Evolutionary conservation across 2,113 vertebrate genomes (phyloP).

Genomic region (Antechinus flavipes): DNA sequence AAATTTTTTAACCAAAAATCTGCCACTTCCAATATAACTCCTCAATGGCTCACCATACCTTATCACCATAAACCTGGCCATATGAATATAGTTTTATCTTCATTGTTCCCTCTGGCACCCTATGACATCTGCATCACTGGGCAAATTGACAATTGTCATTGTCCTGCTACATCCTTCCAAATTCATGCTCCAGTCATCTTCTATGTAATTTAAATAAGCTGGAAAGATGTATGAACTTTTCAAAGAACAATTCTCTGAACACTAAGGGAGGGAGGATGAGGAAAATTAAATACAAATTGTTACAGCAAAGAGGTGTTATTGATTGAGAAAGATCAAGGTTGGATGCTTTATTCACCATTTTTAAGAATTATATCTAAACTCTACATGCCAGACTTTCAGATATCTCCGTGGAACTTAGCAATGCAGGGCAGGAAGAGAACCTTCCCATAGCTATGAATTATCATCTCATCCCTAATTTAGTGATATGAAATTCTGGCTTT

Average conservation of each 20-base stretch:
- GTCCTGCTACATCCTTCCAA: slow-evolving; percentile 8
- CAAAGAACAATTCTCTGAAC: slow-evolving; percentile 41
- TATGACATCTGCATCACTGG: neutral
- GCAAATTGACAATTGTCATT: slow-evolving; percentile 19
- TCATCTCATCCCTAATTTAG: neutral
- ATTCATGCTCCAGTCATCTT: slow-evolving; percentile 34
- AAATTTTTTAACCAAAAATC: slow-evolving; percentile 25
- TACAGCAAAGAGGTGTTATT: neutral
- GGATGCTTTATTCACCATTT: slow-evolving; percentile 25
- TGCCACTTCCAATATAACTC: slow-evolving; percentile 24
- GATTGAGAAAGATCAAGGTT: slow-evolving; percentile 6
- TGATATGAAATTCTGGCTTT: neutral
- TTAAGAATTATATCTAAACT: slow-evolving; percentile 28
- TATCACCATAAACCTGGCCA: slow-evolving; percentile 33
- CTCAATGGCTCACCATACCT: slow-evolving; percentile 14
- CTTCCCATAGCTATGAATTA: neutral
- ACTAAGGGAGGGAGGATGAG: neutral
- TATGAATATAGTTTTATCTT: neutral
- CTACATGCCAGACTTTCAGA: neutral
- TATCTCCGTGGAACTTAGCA: neutral
- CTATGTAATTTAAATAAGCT: slow-evolving; percentile 44
- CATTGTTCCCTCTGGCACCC: neutral
- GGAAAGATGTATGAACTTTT: slow-evolving; percentile 54
- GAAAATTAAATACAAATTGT: slow-evolving; percentile 34
- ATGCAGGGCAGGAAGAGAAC: neutral